Conservation (phyloP, 2,888 invertebrate species). For the Augiades crinisus region DNA sequence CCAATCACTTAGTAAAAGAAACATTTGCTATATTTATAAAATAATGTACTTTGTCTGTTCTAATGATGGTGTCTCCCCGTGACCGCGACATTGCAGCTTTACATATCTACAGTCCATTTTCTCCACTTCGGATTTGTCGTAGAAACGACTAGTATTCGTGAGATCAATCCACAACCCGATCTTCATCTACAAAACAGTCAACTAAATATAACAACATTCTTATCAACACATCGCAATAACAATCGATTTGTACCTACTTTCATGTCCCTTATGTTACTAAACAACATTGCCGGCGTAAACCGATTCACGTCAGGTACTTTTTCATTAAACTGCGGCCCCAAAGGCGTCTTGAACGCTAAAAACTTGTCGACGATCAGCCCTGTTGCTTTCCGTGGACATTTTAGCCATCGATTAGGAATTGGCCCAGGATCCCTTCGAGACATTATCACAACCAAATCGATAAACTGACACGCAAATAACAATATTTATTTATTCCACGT, state of each 20-base stretch:
- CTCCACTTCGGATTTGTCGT: conserved; percentile 91
- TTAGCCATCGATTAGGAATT: conserved; percentile 93
- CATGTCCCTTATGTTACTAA: conserved; percentile 87
- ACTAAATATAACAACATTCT: conserved; percentile 3
- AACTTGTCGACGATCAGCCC: conserved; percentile 90
- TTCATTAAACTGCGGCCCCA: conserved; percentile 90
- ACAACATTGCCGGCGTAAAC: conserved; percentile 94
- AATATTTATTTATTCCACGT: conserved; percentile 14
- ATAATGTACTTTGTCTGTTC: conserved; percentile 86
- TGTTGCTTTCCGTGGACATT: conserved; percentile 91
- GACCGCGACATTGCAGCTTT: conserved; percentile 94
- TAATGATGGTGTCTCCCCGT: conserved; percentile 93
- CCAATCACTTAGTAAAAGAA: no score
- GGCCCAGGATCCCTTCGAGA: conserved; percentile 77
- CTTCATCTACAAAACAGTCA: conserved; percentile 82
- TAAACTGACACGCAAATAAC: conserved; percentile 5
- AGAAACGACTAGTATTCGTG: conserved; percentile 97
- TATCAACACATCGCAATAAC: conserved; percentile 1
- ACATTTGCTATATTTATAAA: no score
- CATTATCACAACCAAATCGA: conserved; percentile 44
- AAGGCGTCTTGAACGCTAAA: conserved; percentile 96
- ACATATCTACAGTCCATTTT: conserved; percentile 89
- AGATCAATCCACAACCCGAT: conserved; percentile 98
- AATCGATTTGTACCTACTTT: conserved; percentile 78
- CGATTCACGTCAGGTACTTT: conserved; percentile 91